Base-by-base conservation (phyloP, 2,888 invertebrate genomes). In the Thymelicus acteon region DNA sequence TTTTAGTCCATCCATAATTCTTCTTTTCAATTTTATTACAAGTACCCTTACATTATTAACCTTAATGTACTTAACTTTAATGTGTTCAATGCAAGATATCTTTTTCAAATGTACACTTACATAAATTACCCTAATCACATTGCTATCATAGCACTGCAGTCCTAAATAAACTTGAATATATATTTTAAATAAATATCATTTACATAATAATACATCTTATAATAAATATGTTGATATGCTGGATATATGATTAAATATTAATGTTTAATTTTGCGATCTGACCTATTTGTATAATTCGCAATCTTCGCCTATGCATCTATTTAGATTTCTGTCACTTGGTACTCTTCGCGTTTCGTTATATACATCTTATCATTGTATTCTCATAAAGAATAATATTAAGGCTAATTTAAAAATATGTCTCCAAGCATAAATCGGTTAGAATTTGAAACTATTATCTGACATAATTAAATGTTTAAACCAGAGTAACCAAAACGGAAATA, bases 151-250 rank as follows among this genome's bases (percentile, higher is more conserved):
- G 13, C 8, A 37, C 0, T 12, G n/a, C n/a, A n/a, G n/a, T n/a
- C 13, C 12, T 24, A 39, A 58, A 58, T 58, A 54, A 57, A 10
- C 13, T 58, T 31, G 31, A 58, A 39, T 39, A 61, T 12, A 61
- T 47, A 61, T 24, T 6, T 48, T 47, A 47, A 24, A 61, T 13
- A 13, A 47, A 31, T 40, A 44, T 10, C 15, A 61, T 48, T 15
- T 61, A 13, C 6, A 58, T 4, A 58, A 58, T 58, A 39, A 39
- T 44, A 49, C 24, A 47, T 37, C 13, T 31, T 62, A 62, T 47
- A 44, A 52, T 52, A 64, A n/a, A 63, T 24, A 44, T 58, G 54
- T 39, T 65, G 65, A 65, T 65, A 65, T 65, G 65, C 65, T 65
- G 65, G 65, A 65, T 65, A 65, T 65, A 65, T 57, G 44, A 65